Base-by-base conservation (phyloP, 2,113 vertebrate species). In the Cyphomyrus plagiostoma region DNA sequence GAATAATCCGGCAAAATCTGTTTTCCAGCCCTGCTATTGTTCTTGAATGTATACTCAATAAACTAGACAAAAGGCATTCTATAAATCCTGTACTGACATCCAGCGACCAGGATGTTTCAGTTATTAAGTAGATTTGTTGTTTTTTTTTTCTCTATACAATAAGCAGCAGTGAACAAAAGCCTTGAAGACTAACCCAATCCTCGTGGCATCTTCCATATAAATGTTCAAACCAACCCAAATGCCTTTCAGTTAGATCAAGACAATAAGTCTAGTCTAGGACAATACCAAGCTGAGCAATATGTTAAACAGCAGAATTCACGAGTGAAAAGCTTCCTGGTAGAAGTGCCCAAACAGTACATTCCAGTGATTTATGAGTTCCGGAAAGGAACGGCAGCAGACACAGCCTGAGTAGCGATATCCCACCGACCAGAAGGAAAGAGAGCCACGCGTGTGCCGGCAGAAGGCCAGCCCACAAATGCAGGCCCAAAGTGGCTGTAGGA, bases 1-100 rank as follows among this genome's bases (percentile, higher is more conserved):
- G 90, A 62, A 58, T 70, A 11, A 90, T 77, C 89, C 80, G 84
- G 82, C 89, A 70, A 89, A 89, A 89, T 88, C 90, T 82, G 84
- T 88, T 89, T 66, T 58, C 86, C 56, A 46, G 39, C 7, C 15
- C 89, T 35, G 48, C 42, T 56, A 66, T 53, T 50, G 56, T 70
- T 53, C 70, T 86, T 23, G 49, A 52, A 66, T 3, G 23, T 35
- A 48, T 39, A 56, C 80, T 45, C 58, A 45, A 56, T 30, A 82
- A 84, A 90, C 17, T 74, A 11, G 42, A 90, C 49, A 87, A 90
- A 46, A 80, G 89, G 53, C 11, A 11, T 26, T 90, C 52, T 84
- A 87, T 90, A 0, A 3, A 84, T 80, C 85, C 30, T 45, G 77
- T n/a, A 17, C 17, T 84, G 74, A 90, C 88, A 66, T 53, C 66